A percentile compares a stretch with the other conserved stretches of the same genome.
Evolutionary conservation across 2,113 vertebrate species (phyloP).

Genomic region (Phycodurus eques): DNA sequence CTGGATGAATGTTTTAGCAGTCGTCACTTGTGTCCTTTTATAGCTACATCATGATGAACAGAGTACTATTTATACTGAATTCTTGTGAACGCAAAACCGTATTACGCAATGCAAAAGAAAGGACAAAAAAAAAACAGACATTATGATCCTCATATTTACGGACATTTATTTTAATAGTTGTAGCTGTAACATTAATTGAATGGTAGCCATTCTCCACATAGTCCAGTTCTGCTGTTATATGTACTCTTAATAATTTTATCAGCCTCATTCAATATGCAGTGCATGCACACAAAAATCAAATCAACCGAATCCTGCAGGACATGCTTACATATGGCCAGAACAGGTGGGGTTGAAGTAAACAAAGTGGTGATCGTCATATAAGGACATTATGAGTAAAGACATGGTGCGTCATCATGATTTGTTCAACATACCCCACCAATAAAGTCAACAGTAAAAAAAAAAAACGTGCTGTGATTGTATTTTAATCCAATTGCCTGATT

Average conservation of each 20-base stretch:
- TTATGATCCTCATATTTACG: background rate
- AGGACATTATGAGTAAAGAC: slow-evolving; percentile 59
- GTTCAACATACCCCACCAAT: slow-evolving; percentile 71
- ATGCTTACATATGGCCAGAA: slow-evolving; percentile 42
- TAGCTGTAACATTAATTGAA: slow-evolving; percentile 23
- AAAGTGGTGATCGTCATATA: slow-evolving; percentile 66
- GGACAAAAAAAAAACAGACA: too few relatives aligned
- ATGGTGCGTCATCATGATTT: slow-evolving; percentile 64
- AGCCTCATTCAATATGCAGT: slow-evolving; percentile 49
- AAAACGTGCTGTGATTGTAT: slow-evolving; percentile 67
- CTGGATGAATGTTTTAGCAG: background rate
- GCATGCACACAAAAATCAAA: slow-evolving; percentile 49
- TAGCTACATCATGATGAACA: background rate
- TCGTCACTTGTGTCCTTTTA: background rate
- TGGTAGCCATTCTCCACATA: slow-evolving; percentile 43
- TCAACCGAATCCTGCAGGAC: slow-evolving; percentile 48
- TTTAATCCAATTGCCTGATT: slow-evolving; percentile 74
- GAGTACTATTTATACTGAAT: background rate
- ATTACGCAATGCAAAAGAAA: background rate
- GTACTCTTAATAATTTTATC: slow-evolving; percentile 19
- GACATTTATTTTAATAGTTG: slow-evolving; percentile 16
- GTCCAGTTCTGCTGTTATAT: slow-evolving; percentile 28
- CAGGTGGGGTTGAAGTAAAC: slow-evolving; percentile 60
- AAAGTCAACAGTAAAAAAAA: slow-evolving; percentile 73
- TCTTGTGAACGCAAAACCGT: background rate